These are phyloP conservation scores for Mormyrops boulengeri DNA, from an alignment of 2,797 vertebrate genomes.

Conservation along the genomic window DNA sequence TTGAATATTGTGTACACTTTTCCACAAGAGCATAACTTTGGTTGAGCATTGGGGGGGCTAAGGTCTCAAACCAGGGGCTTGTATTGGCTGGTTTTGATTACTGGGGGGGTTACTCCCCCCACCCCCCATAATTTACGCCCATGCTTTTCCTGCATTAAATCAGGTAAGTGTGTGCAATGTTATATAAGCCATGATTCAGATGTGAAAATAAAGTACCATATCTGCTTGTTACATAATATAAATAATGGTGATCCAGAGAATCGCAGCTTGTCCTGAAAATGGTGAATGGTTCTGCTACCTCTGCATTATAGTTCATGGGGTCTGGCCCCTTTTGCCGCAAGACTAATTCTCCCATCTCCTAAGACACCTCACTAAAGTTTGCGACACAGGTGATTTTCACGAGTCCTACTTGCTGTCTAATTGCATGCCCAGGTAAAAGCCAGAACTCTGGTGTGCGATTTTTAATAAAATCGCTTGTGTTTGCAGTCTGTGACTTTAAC, in stretches of 20 bases:
- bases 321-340: not conserved
- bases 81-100: not conserved
- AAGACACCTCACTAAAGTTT: not conserved
- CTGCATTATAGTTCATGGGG: not conserved
- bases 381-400: not conserved
- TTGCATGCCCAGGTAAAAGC: not conserved
- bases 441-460: not conserved
- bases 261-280: not conserved
- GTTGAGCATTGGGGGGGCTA: not conserved
- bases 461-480: not conserved
- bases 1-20: not conserved
- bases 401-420: not conserved
- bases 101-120: too few relatives aligned
- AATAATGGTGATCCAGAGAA: not conserved
- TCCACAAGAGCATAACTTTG: not conserved
- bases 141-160: not conserved
- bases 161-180: not conserved
- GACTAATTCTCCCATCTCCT: not conserved
- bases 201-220: not conserved
- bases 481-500: not conserved
- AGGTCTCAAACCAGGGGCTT: not conserved
- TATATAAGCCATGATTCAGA: not conserved
- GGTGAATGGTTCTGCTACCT: not conserved
- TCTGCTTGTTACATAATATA: not conserved
- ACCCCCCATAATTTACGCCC: not conserved